A percentile compares a stretch with the other conserved stretches of the same genome.
Evolutionary conservation across 2,888 invertebrate species (phyloP).

Genomic region (Nasonovia ribisnigri): DNA sequence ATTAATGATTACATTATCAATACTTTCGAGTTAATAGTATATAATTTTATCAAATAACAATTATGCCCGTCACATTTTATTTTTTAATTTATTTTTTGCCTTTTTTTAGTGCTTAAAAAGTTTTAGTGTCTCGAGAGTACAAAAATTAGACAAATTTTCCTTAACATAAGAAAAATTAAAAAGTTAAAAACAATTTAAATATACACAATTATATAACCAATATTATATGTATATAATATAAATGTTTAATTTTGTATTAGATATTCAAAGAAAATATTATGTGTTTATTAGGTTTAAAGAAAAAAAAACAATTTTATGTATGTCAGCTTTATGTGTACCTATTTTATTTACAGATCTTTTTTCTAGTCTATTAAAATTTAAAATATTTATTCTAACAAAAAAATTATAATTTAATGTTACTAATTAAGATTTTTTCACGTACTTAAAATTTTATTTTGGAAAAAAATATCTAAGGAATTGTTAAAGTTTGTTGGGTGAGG

Average conservation of each 20-base stretch:
- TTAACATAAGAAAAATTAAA: slow-evolving; percentile 19
- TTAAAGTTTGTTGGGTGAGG: slow-evolving; percentile 59
- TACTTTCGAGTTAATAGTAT: slow-evolving; percentile 27
- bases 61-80: background rate
- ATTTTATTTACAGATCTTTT: slow-evolving; percentile 63
- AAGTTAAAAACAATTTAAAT: slow-evolving; percentile 42
- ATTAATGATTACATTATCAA: slow-evolving; percentile 28
- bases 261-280: slow-evolving; percentile 45
- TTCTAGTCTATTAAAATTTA: slow-evolving; percentile 63
- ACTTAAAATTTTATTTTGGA: slow-evolving; percentile 64
- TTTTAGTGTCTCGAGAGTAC: slow-evolving; percentile 50
- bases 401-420: slow-evolving; percentile 59
- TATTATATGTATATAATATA: slow-evolving; percentile 55
- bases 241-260: slow-evolving; percentile 62
- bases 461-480: slow-evolving; percentile 56
- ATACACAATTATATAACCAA: slow-evolving; percentile 49
- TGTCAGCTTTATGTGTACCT: slow-evolving; percentile 58
- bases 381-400: slow-evolving; percentile 54
- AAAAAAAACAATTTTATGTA: slow-evolving; percentile 46
- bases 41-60: slow-evolving; percentile 35
- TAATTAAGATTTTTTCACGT: slow-evolving; percentile 62
- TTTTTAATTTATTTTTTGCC: slow-evolving; percentile 23
- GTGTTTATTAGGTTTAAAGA: slow-evolving; percentile 55
- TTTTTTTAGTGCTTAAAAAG: slow-evolving; percentile 44
- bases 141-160: slow-evolving; percentile 56